Base-by-base conservation (phyloP, 2,113 vertebrate species). In the Oreochromis spilurus region DNA sequence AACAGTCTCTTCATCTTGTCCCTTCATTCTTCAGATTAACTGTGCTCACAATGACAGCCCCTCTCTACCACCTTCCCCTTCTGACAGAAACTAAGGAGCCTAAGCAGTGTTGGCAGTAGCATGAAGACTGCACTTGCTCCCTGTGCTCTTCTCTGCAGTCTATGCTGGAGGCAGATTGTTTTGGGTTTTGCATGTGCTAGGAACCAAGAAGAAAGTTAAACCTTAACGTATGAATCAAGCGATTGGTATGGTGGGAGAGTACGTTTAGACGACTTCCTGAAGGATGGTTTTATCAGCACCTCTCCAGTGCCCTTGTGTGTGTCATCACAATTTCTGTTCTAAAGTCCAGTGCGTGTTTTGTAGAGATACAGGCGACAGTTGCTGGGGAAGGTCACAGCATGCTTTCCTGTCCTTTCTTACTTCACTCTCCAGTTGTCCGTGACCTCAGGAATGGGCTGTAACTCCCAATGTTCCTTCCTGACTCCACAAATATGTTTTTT, bases 361-460 rank as follows among this genome's bases (percentile, higher is more conserved):
- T 40, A n/a, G 84, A 78, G 60, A 45, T 1, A 7, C 77, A 53
- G 77, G 57, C 67, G 60, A 84, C 81, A 80, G 82, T 84, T 38
- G 78, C 77, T 29, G 36, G 85, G 81, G 43, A 79, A 88, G 81
- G 86, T 88, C 90, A 67, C 1, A 31, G 50, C 58, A 53, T 2
- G 50, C 80, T 70, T 89, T 84, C 67, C 87, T 34, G 5, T 60
- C 31, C 40, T 21, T 40, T 75, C 43, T n/a, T 70, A 29, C 70
- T 34, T 65, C 72, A 48, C 38, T 54, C 78, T 17, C 72, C 58
- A 55, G 70, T 26, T 89, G 77, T 81, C 88, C 75, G n/a, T 90
- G 93, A 93, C 91, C 92, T 88, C 91, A 87, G 94, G 94, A 93
- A 89, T 10, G 43, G 93, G 93, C 36, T 48, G 87, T 19, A 5